Evolutionary conservation across 2,113 vertebrate species (phyloP), one percentile per base, ranked within the genome.

Genomic region (Pao palembangensis): DNA sequence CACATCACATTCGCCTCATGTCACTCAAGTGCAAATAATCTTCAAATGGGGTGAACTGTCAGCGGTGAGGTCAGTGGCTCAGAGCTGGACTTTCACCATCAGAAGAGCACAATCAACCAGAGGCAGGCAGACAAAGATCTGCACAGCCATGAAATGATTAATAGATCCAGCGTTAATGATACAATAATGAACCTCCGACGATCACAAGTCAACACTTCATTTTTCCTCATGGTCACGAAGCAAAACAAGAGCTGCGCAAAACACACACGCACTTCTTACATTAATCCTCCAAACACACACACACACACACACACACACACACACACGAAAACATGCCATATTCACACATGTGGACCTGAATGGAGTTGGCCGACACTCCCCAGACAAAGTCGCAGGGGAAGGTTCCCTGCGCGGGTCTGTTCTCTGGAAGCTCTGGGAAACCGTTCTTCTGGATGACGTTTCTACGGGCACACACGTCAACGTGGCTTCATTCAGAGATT

Each of bases 321-420:
- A 25, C 23, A 28, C 25, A 28, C 2, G 25, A 12, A 12, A 38
- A 8, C 34, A 63, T 47, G 28, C 46, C 16, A 43, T 58, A 4
- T 47, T 23, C 41, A 57, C 48, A 41, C 25, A 6, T 5, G 12
- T 16, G 49, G 4, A 99, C 97, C 91, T 96, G 93, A 83, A 98
- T 91, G 68, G 94, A 92, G 87, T 92, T 94, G 83, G 95, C 93
- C 43, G 92, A 93, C 53, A 95, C 74, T 18, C 97, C 97, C 97
- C 97, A 99, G 2, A 92, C 92, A 78, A 99, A 99, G 83, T 89
- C 86, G 21, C 94, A 98, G 0, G 96, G 90, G 75, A 99, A 99
- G 42, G 90, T 55, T 55, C 95, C 95, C 61, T 92, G 86, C 47
- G 88, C 83, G 1, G 92, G 92, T 43, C 88, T 90, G 69, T 95